phyloP scores from a whole-genome alignment of 2,797 vertebrate species.

The Brachyalestes nurse region DNA sequence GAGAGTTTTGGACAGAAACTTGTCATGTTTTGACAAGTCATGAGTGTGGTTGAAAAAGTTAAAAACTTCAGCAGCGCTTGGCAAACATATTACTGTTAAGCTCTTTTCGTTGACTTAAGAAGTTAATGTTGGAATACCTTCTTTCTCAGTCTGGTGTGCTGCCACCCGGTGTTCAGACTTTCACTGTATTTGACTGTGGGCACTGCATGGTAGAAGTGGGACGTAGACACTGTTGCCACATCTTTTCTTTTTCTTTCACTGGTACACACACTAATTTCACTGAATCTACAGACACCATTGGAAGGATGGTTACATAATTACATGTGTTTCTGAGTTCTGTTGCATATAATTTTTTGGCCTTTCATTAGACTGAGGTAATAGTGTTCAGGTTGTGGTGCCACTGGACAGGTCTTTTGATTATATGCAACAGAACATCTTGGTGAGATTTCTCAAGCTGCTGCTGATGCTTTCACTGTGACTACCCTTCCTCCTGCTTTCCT shows the following conservation, averaged over 20 bases:
- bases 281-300: background rate
- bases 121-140: background rate
- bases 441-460: conserved; percentile 27
- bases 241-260: conserved; percentile 18
- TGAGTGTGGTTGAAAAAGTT: background rate
- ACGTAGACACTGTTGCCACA: conserved; percentile 24
- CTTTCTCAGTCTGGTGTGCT: background rate
- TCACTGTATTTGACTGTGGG: conserved; percentile 36
- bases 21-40: background rate
- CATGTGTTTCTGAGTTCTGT: background rate
- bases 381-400: background rate
- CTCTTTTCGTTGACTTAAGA: background rate
- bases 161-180: conserved; percentile 10
- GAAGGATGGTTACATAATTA: background rate
- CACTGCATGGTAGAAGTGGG: conserved; percentile 64
- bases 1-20: background rate
- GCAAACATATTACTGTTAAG: background rate
- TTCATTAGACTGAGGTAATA: background rate
- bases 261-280: background rate
- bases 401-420: conserved; percentile 5
- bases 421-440: conserved; percentile 29
- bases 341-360: background rate
- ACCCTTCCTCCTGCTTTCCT: conserved; percentile 49
- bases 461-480: conserved; percentile 60
- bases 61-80: too few relatives aligned